Evolutionary conservation across 2,888 invertebrate genomes (phyloP).

Genomic region (Coremacera marginata): DNA sequence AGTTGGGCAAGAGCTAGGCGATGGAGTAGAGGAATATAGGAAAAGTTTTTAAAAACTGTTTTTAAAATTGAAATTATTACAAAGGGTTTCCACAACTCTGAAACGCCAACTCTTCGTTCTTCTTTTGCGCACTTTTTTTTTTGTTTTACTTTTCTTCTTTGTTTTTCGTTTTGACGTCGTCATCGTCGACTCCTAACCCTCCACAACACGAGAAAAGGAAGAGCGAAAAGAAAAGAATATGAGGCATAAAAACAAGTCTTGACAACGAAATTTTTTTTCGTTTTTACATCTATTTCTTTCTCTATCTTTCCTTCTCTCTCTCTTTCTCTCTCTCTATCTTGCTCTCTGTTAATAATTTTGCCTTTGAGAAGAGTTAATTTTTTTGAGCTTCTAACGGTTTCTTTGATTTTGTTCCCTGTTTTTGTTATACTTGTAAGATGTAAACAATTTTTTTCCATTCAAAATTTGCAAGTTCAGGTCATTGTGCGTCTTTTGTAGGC

Average conservation of each 20-base stretch:
- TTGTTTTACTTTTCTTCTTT: constrained; percentile 45
- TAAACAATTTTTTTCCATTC: constrained; percentile 62
- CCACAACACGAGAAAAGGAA: neutral
- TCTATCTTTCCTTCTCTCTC: neutral
- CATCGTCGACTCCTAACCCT: constrained; percentile 32
- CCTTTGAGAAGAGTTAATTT: neutral
- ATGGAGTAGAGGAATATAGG: neutral
- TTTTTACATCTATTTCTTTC: constrained; percentile 29
- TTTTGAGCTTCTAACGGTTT: neutral
- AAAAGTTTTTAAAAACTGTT: neutral
- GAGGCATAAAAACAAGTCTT: neutral
- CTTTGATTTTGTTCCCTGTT: neutral
- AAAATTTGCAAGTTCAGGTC: constrained; percentile 42
- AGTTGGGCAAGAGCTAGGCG: neutral
- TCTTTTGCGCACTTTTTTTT: constrained; percentile 23
- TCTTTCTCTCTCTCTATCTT: neutral
- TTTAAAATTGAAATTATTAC: constrained; percentile 26
- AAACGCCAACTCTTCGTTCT: neutral
- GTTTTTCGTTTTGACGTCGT: constrained; percentile 31
- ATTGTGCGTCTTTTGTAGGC: constrained; percentile 25
- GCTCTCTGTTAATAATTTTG: neutral
- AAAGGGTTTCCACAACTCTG: neutral
- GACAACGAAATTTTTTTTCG: constrained; percentile 46
- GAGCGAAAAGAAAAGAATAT: neutral
- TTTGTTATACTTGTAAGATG: constrained; percentile 51